Evolutionary conservation across 2,797 vertebrate genomes (phyloP).

Genomic region (Glyptemys insculpta): DNA sequence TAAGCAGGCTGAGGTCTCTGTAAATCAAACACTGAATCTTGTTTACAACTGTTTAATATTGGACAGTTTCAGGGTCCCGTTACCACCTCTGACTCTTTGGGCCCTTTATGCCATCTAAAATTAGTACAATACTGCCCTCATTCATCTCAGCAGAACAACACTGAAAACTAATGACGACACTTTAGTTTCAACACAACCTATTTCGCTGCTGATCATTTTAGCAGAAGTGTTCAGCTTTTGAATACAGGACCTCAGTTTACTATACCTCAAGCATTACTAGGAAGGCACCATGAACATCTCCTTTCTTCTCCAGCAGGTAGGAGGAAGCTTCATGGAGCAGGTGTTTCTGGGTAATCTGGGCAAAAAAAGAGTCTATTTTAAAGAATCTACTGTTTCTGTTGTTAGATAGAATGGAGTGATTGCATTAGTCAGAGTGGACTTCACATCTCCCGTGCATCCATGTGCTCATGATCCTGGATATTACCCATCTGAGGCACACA

Average conservation of each 20-base stretch:
- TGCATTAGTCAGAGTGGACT: slow-evolving; percentile 5
- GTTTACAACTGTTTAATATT: background rate
- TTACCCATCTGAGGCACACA: background rate
- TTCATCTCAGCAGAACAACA: background rate
- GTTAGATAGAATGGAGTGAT: background rate
- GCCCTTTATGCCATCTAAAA: background rate
- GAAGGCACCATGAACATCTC: slow-evolving; percentile 92
- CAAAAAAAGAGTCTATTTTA: slow-evolving; percentile 21
- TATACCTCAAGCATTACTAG: slow-evolving; percentile 91
- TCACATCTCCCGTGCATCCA: background rate
- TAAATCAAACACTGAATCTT: background rate
- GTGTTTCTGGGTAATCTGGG: slow-evolving; percentile 90
- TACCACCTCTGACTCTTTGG: background rate
- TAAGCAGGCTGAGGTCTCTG: background rate
- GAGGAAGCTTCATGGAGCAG: slow-evolving; percentile 90
- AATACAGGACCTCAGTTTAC: background rate
- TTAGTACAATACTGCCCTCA: background rate
- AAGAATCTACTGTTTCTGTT: slow-evolving; percentile 1
- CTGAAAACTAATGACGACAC: background rate
- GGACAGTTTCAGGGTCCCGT: background rate
- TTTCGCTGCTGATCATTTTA: background rate
- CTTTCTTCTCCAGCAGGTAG: slow-evolving; percentile 93
- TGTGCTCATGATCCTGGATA: background rate
- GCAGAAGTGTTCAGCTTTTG: background rate
- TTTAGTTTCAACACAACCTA: background rate